Evolutionary conservation across 2,888 invertebrate species (phyloP), one percentile per base, ranked within the genome.

Genomic region (Beris chalybata): DNA sequence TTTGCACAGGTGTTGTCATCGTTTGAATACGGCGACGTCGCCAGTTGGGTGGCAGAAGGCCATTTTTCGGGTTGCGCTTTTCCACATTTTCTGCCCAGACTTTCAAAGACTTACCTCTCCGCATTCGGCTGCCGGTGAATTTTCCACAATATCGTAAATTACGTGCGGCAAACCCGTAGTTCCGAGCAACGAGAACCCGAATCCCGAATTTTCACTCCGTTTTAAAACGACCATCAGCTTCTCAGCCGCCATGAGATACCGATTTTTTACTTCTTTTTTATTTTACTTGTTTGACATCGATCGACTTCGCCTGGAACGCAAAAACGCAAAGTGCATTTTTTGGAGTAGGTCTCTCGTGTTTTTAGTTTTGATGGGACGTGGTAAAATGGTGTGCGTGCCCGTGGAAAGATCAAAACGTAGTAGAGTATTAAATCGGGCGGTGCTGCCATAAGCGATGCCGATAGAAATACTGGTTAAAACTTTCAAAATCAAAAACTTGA

Each of bases 141-240:
- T 92, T 82, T 93, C 93, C 79, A 93, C 87, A 79, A 95, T 93
- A 84, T 93, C 90, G 84, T 93, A 94, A 82, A 95, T 93, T 81
- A 95, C 92, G 80, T 93, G 94, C 79, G 94, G 94, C 82, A 93
- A 88, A 81, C 93, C 93, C 79, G 92, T 92, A 83, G 92, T 91
- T 74, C 93, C 93, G 78, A 94, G 87, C 77, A 95, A 84, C 76
- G 93, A 93, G 85, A 95, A 94, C 77, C 95, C 95, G 81, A 93
- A 91, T 79, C 94, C 93, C 82, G 89, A 87, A 84, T 89, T 88
- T 84, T 92, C 92, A 86, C 89, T 90, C 81, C 91, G 89, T 83
- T 88, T 90, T 83, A 93, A 86, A 83, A 91, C 90, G 84, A 93
- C 92, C 85, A 89, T 87, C 85, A 92, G 86, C 56, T 64, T 45